Evolutionary conservation across 2,888 invertebrate genomes (phyloP).

Genomic region (Drosophila paramelanica): DNA sequence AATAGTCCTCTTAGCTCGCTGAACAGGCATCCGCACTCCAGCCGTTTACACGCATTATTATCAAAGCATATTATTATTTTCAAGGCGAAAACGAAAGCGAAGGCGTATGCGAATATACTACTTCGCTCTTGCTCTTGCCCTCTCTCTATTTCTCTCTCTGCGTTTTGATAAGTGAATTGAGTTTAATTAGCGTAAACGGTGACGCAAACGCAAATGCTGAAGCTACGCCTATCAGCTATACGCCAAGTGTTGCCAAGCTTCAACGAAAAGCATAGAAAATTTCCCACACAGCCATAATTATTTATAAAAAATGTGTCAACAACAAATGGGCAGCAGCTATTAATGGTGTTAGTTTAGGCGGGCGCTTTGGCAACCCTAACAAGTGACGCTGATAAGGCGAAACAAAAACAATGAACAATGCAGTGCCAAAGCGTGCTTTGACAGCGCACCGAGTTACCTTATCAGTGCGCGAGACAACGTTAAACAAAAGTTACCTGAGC

Average conservation of each 20-base stretch:
- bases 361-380: slow-evolving; percentile 54
- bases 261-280: slow-evolving; percentile 8
- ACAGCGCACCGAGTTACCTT: slow-evolving; percentile 33
- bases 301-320: slow-evolving; percentile 31
- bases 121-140: not conserved
- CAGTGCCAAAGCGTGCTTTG: slow-evolving; percentile 42
- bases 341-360: slow-evolving; percentile 13
- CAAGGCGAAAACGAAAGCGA: slow-evolving; percentile 28
- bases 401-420: slow-evolving; percentile 25
- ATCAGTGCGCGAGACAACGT: slow-evolving; percentile 55
- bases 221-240: slow-evolving; percentile 37
- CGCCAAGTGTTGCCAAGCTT: slow-evolving; percentile 58
- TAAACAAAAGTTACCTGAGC: slow-evolving; percentile 53
- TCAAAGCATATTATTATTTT: slow-evolving; percentile 29
- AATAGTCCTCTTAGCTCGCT: slow-evolving; percentile 10
- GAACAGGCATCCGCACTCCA: slow-evolving; percentile 7
- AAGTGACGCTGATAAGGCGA: slow-evolving; percentile 50
- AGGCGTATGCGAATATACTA: slow-evolving; percentile 22
- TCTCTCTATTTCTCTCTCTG: not conserved
- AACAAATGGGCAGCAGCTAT: slow-evolving; percentile 27
- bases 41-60: slow-evolving; percentile 15
- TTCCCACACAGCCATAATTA: slow-evolving; percentile 21
- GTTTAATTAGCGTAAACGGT: slow-evolving; percentile 70
- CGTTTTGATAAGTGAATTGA: slow-evolving; percentile 71
- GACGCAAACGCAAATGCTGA: slow-evolving; percentile 6